These are phyloP conservation scores for Coremacera marginata DNA, from an alignment of 2,888 invertebrate species.

Conservation along the genomic window DNA sequence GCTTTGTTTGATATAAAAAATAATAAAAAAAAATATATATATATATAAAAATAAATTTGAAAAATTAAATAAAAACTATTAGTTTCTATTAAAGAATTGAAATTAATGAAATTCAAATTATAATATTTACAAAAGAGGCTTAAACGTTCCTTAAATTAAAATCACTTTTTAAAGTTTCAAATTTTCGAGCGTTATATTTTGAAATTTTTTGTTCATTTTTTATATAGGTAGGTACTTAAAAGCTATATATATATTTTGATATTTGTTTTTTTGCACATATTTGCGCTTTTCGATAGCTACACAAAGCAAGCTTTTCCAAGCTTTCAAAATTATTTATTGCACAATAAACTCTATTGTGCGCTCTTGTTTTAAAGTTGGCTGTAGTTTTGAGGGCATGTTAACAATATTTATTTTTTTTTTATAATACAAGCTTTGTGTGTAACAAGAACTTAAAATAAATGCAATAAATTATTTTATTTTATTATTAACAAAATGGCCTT, in stretches of 20 bases:
- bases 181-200: too few species aligned
- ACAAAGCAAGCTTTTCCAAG: too few species aligned
- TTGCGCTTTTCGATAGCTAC: background rate
- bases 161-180: background rate
- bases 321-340: background rate
- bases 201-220: background rate
- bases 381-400: background rate
- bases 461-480: too few species aligned
- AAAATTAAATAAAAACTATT: background rate
- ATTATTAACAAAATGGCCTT: too few species aligned
- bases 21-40: background rate
- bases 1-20: background rate
- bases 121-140: background rate
- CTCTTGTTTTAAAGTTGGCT: background rate
- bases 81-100: background rate
- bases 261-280: background rate
- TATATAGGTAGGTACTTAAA: constrained; percentile 2
- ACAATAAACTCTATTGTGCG: background rate
- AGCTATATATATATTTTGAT: background rate
- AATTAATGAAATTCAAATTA: background rate
- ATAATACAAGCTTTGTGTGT: too few species aligned
- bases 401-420: too few species aligned
- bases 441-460: too few species aligned
- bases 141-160: background rate
- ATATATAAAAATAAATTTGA: background rate